phyloP scores from a whole-genome alignment of 2,797 vertebrate species.

The Eutrigla gurnardus region DNA sequence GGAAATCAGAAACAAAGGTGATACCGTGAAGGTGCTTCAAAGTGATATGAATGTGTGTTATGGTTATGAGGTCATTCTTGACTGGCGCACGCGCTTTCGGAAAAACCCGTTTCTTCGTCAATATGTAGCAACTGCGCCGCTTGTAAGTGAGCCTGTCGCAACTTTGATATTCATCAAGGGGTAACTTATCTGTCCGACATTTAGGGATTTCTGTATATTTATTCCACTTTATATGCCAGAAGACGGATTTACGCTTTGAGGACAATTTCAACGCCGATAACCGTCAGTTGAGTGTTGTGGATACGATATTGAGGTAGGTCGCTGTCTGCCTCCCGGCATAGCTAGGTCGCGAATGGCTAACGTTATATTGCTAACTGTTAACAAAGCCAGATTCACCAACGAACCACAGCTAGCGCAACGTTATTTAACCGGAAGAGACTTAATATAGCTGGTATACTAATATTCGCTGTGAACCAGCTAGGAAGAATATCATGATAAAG shows the following conservation, averaged over 20 bases:
- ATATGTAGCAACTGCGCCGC: conserved; percentile 67
- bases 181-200: not conserved
- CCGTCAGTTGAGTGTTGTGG: conserved; percentile 55
- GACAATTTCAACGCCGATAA: conserved; percentile 31
- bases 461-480: not conserved
- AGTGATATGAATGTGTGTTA: not conserved
- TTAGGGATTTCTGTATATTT: not conserved
- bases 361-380: conserved; percentile 52
- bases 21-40: not conserved
- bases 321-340: conserved; percentile 42
- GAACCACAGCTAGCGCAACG: not conserved
- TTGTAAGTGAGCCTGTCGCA: conserved; percentile 33
- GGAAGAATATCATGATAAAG: not conserved
- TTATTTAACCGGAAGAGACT: not conserved
- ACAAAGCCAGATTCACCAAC: conserved; percentile 4
- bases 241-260: conserved; percentile 14
- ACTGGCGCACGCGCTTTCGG: conserved; percentile 72
- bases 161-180: conserved; percentile 7
- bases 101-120: conserved; percentile 63
- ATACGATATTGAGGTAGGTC: conserved; percentile 68
- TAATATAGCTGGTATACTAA: too few species aligned
- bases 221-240: not conserved
- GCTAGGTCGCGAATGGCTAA: conserved; percentile 2
- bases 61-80: conserved; percentile 70
- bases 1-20: not conserved